phyloP scores from a whole-genome alignment of 2,888 invertebrate genomes.

The Alcis repandata region DNA sequence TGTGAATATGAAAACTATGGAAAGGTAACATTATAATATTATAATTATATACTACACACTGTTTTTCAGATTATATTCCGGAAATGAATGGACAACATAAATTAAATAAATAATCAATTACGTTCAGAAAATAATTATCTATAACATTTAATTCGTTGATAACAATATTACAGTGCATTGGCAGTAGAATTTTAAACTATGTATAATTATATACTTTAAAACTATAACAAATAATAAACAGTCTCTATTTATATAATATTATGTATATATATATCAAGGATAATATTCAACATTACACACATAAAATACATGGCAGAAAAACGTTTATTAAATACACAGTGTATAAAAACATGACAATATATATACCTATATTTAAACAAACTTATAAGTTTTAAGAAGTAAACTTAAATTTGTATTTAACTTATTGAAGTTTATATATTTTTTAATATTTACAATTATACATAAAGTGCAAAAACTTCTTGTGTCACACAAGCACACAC shows the following conservation, averaged over 20 bases:
- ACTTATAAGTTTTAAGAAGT: not conserved
- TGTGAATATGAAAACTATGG: no score
- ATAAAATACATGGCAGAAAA: constrained; percentile 8
- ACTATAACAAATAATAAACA: constrained; percentile 8
- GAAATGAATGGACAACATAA: no score
- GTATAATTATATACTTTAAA: not conserved
- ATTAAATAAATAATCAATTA: not conserved
- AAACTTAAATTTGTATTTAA: not conserved
- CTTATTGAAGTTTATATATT: not conserved
- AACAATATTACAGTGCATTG: not conserved
- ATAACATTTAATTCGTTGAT: constrained; percentile 2
- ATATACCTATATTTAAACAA: no score
- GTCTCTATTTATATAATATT: constrained; percentile 8
- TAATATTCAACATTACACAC: constrained; percentile 20
- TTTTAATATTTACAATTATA: constrained; percentile 17
- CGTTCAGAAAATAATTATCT: not conserved
- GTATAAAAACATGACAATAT: not conserved
- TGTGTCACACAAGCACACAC: constrained; percentile 44
- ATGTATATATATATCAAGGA: not conserved
- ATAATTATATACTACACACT: no score
- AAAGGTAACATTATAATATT: no score
- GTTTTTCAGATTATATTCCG: no score
- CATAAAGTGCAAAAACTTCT: constrained; percentile 41
- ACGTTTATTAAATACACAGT: not conserved
- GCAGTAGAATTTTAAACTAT: not conserved